Evolutionary conservation across 1,140 invertebrate species (phyloP).

Genomic region (honey bee (Apis mellifera)): DNA sequence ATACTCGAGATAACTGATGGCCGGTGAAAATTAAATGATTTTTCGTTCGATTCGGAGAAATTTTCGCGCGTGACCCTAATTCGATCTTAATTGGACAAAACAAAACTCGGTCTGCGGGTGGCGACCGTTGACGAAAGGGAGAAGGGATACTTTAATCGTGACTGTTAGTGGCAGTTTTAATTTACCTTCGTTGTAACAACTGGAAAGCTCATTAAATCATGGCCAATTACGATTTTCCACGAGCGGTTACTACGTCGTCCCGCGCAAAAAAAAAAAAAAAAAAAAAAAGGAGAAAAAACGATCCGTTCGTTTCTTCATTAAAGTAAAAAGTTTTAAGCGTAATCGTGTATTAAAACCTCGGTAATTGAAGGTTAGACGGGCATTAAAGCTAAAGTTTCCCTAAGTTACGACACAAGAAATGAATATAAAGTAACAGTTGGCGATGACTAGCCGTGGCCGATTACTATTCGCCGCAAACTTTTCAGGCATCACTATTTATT

Average conservation of each 20-base stretch:
- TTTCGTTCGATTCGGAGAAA: too few species aligned
- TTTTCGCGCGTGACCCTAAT: too few species aligned
- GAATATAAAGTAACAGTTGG: constrained; percentile 34
- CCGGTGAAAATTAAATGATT: too few species aligned
- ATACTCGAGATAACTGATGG: too few species aligned
- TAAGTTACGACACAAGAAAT: constrained; percentile 28
- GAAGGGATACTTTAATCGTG: background rate
- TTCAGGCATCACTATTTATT: constrained; percentile 10
- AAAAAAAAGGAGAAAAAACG: too few species aligned
- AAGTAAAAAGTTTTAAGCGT: constrained; percentile 5
- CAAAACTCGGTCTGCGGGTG: too few species aligned
- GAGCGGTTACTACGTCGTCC: background rate
- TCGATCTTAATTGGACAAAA: too few species aligned
- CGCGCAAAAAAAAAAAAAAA: too few species aligned
- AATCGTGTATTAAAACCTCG: constrained; percentile 17
- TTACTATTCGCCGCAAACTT: constrained; percentile 16
- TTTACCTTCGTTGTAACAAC: constrained; percentile 1
- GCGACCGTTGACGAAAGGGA: background rate
- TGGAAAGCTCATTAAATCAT: background rate
- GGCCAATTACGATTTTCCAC: constrained; percentile 12
- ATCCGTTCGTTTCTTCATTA: background rate
- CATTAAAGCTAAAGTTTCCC: constrained; percentile 13
- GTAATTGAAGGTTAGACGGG: background rate
- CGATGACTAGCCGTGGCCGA: constrained; percentile 22
- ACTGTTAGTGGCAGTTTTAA: constrained; percentile 2